These are phyloP conservation scores for Ostrea edulis DNA, from an alignment of 1,140 invertebrate genomes.

Conservation along the genomic window DNA sequence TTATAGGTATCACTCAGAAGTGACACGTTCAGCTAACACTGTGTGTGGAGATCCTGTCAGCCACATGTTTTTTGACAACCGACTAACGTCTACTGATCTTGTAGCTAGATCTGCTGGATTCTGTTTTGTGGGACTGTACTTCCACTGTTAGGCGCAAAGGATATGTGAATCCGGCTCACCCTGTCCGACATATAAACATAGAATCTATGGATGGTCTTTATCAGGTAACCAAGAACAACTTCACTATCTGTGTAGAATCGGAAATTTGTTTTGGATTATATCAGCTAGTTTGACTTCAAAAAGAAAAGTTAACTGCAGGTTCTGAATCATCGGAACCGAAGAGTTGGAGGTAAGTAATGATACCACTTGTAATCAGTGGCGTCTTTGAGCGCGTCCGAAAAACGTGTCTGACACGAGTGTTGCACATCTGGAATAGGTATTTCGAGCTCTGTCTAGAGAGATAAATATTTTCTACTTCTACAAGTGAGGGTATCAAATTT, in stretches of 20 bases:
- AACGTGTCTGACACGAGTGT: too few relatives aligned
- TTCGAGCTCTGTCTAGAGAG: too few relatives aligned
- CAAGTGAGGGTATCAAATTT: too few relatives aligned
- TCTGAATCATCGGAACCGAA: background rate
- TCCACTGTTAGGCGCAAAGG: slow-evolving; percentile 41
- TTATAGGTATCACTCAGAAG: too few relatives aligned
- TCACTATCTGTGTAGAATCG: slow-evolving; percentile 44
- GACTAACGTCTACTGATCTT: background rate
- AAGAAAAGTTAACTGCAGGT: background rate
- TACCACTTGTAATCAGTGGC: too few relatives aligned
- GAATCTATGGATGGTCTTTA: too few relatives aligned
- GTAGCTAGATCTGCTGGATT: slow-evolving; percentile 54
- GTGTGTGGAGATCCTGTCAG: background rate
- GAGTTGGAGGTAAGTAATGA: background rate
- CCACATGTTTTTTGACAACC: slow-evolving; percentile 19
- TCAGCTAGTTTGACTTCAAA: too few relatives aligned
- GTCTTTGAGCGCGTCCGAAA: too few relatives aligned
- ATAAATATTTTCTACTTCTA: too few relatives aligned
- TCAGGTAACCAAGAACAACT: slow-evolving; percentile 42
- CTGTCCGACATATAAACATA: slow-evolving; percentile 52
- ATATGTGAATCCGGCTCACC: slow-evolving; percentile 25
- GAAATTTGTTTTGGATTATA: background rate
- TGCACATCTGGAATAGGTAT: too few relatives aligned
- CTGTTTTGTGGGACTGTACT: slow-evolving; percentile 17
- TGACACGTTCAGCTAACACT: too few relatives aligned